Percentiles rank a stretch among this genome's conserved stretches.
phyloP scores from a whole-genome alignment of 2,113 vertebrate genomes.

The Agelaius tricolor region DNA sequence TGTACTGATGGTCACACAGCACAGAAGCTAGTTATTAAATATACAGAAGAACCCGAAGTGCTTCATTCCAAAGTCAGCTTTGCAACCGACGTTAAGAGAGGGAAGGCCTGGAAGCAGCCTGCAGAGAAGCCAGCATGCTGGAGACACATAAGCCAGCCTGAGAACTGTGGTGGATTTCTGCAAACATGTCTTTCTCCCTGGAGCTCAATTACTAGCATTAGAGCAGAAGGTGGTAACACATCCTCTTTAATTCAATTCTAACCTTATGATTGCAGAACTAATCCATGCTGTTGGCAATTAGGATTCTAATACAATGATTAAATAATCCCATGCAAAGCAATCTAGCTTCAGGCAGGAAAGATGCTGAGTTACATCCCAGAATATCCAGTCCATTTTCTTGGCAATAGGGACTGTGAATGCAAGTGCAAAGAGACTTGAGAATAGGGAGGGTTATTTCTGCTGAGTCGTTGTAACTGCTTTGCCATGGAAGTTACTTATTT shows the following conservation, averaged over 20 bases:
- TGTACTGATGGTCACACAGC: neutral
- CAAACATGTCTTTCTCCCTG: neutral
- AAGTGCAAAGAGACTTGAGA: neutral
- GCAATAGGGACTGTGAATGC: neutral
- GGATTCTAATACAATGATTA: constrained; percentile 46
- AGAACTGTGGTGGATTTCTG: constrained; percentile 42
- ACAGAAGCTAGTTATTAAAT: neutral
- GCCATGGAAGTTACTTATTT: neutral
- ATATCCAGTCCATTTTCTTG: neutral
- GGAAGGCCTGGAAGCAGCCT: neutral
- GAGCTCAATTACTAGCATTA: constrained; percentile 14
- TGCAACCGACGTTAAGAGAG: neutral
- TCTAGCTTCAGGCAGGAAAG: constrained; percentile 49
- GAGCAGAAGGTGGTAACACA: constrained; percentile 4
- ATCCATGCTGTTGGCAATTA: constrained; percentile 24
- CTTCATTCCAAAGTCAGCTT: neutral
- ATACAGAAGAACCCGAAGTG: neutral
- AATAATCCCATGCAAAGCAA: constrained; percentile 57
- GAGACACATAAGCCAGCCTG: neutral
- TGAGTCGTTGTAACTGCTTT: neutral
- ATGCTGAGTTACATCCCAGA: neutral
- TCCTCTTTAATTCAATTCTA: constrained; percentile 26
- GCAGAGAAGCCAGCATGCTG: neutral
- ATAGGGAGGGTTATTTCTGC: neutral
- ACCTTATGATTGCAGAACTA: constrained; percentile 10